Evolutionary conservation across 2,888 invertebrate species (phyloP).

Genomic region (Zaprionus lineosus): DNA sequence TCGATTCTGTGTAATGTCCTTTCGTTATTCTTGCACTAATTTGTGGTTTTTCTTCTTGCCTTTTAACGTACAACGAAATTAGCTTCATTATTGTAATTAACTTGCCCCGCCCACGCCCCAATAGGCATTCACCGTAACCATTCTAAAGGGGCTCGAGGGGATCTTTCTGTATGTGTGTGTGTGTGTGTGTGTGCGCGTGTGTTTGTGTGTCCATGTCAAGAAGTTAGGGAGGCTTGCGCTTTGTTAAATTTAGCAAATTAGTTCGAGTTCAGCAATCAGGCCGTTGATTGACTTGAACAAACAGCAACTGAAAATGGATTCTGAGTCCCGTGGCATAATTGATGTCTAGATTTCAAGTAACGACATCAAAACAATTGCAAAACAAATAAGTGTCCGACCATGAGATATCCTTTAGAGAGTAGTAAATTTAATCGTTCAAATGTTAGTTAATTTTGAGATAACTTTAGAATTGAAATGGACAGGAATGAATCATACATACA

Average conservation of each 20-base stretch:
- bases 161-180: too few relatives aligned
- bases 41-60: slow-evolving; percentile 61
- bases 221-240: background rate
- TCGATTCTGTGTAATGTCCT: slow-evolving; percentile 34
- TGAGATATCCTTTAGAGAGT: background rate
- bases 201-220: too few relatives aligned
- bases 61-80: slow-evolving; percentile 54
- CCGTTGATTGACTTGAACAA: slow-evolving; percentile 33
- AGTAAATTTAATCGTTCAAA: too few relatives aligned
- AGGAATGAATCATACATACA: too few relatives aligned
- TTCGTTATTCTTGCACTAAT: slow-evolving; percentile 56
- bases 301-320: slow-evolving; percentile 16
- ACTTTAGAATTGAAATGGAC: too few relatives aligned
- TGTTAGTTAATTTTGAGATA: too few relatives aligned
- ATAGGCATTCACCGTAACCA: slow-evolving; percentile 16
- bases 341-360: slow-evolving; percentile 22
- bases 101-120: slow-evolving; percentile 42
- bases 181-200: too few relatives aligned
- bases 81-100: slow-evolving; percentile 69
- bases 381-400: background rate
- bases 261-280: slow-evolving; percentile 37
- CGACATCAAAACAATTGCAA: background rate
- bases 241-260: slow-evolving; percentile 63
- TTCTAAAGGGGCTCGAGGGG: too few relatives aligned
- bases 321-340: slow-evolving; percentile 13